phyloP scores from a whole-genome alignment of 1,140 invertebrate species.

The Archegozetes longisetosus region DNA sequence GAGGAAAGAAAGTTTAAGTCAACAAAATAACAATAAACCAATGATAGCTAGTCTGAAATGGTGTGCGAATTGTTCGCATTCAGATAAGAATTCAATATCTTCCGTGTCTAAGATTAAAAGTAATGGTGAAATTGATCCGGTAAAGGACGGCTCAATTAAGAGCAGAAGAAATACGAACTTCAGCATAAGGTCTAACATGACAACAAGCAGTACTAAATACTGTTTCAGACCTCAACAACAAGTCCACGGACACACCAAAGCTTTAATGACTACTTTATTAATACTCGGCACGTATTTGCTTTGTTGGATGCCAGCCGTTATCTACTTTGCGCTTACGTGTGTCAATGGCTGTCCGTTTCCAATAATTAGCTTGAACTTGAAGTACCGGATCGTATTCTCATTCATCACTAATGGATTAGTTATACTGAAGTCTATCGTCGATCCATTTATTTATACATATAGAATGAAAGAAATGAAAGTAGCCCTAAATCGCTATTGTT shows the following conservation, averaged over 20 bases:
- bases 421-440: constrained; percentile 43
- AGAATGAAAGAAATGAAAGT: constrained; percentile 43
- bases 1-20: background rate
- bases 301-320: constrained; percentile 44
- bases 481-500: background rate
- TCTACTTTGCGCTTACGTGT: constrained; percentile 38
- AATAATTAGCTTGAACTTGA: background rate
- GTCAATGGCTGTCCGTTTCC: constrained; percentile 25
- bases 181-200: background rate
- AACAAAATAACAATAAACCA: background rate
- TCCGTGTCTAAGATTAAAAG: background rate
- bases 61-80: background rate
- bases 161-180: background rate
- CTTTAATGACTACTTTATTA: constrained; percentile 44
- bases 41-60: background rate
- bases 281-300: constrained; percentile 48
- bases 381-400: constrained; percentile 9
- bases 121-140: background rate
- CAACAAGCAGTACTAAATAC: background rate
- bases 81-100: too few relatives aligned
- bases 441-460: constrained; percentile 51
- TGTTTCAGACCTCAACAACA: background rate
- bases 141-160: background rate
- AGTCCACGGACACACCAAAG: constrained; percentile 35
- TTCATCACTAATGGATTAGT: constrained; percentile 31